phyloP scores from a whole-genome alignment of 2,797 vertebrate genomes.

The Naso thynnoides region DNA sequence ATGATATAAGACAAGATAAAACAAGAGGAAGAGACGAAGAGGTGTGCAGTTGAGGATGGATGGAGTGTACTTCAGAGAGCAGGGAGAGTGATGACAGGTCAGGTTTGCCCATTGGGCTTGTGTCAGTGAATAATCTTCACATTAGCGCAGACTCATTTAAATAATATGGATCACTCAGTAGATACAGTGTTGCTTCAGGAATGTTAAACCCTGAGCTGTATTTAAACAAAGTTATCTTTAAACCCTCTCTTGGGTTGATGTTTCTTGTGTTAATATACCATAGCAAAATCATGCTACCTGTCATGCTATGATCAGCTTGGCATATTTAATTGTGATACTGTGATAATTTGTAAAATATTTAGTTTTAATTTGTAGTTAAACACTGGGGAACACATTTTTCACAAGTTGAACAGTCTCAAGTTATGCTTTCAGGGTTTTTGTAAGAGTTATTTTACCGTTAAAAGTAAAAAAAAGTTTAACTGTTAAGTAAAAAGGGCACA shows the following conservation, averaged over 20 bases:
- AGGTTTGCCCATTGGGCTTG: conserved; percentile 59
- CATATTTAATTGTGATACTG: neutral
- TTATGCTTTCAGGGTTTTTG: neutral
- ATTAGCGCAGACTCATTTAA: conserved; percentile 69
- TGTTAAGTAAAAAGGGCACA: too few species aligned
- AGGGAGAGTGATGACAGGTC: conserved; percentile 71
- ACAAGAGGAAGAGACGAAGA: conserved; percentile 32
- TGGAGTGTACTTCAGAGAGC: conserved; percentile 57
- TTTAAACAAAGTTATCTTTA: conserved; percentile 40
- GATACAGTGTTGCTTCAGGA: conserved; percentile 49
- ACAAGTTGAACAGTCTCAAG: neutral
- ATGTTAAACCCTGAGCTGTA: conserved; percentile 53
- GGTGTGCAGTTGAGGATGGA: conserved; percentile 62
- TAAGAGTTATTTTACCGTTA: too few species aligned
- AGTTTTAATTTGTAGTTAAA: neutral
- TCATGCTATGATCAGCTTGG: neutral
- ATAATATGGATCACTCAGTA: conserved; percentile 70
- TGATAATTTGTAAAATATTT: neutral
- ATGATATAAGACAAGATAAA: conserved; percentile 50
- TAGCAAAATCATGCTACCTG: neutral
- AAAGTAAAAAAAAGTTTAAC: too few species aligned
- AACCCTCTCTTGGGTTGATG: conserved; percentile 2
- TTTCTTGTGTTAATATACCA: conserved; percentile 2
- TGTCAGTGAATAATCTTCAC: conserved; percentile 75
- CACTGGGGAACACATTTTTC: neutral